phyloP scores from a whole-genome alignment of 2,888 invertebrate genomes.

The Chironomus riparius region DNA sequence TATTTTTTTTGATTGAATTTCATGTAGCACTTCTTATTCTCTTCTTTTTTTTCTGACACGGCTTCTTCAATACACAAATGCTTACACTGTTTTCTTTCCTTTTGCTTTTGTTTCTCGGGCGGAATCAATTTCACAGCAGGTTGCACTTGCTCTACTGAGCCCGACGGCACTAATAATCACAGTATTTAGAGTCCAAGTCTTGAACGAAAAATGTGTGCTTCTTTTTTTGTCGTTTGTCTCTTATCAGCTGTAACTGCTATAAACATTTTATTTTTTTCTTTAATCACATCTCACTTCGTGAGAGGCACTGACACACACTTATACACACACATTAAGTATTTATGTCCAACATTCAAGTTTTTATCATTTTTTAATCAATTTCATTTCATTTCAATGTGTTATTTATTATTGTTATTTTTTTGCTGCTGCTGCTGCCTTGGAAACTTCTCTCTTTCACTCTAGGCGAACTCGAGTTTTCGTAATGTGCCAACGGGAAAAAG shows the following conservation, averaged over 20 bases:
- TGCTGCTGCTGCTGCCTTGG: neutral
- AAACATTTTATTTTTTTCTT: neutral
- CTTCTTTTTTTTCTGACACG: neutral
- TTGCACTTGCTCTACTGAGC: neutral
- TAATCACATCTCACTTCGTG: too few relatives aligned
- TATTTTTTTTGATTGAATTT: conserved; percentile 7
- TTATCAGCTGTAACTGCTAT: neutral
- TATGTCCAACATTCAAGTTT: neutral
- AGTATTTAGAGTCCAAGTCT: neutral
- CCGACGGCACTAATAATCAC: neutral
- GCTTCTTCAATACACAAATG: neutral
- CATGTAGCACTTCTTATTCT: neutral
- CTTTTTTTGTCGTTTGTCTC: neutral
- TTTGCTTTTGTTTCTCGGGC: neutral
- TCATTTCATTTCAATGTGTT: neutral
- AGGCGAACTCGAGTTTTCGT: neutral
- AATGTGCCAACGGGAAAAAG: neutral
- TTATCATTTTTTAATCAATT: neutral
- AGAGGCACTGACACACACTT: neutral
- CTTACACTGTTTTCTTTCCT: neutral
- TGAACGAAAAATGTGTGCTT: neutral
- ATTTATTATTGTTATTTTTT: neutral
- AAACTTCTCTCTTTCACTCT: neutral
- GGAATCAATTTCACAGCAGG: conserved; percentile 9
- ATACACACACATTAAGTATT: neutral